Evolutionary conservation across 1,140 invertebrate species (phyloP).

Genomic region (Anoplolepis gracilipes): DNA sequence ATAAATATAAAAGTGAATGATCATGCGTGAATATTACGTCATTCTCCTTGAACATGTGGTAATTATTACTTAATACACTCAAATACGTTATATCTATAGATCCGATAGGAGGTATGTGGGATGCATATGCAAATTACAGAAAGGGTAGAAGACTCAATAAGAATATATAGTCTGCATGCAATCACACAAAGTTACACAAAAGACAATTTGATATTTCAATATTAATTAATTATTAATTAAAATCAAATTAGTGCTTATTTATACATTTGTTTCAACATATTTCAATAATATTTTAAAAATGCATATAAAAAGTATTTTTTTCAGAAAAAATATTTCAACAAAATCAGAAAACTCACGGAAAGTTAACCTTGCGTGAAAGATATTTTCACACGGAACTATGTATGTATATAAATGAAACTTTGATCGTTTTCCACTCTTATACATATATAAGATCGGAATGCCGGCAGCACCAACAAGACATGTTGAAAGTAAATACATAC

Average conservation of each 20-base stretch:
- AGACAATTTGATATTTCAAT: background rate
- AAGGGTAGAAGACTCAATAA: slow-evolving; percentile 15
- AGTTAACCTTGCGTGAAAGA: background rate
- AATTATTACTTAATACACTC: slow-evolving; percentile 30
- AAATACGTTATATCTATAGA: background rate
- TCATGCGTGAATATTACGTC: slow-evolving; percentile 2
- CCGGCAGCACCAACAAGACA: slow-evolving; percentile 23
- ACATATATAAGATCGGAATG: slow-evolving; percentile 25
- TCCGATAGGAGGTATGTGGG: no score
- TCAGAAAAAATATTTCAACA: background rate
- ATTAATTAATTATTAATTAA: background rate
- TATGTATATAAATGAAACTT: slow-evolving; percentile 28
- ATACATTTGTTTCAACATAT: no score
- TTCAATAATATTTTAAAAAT: background rate
- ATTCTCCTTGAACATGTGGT: background rate
- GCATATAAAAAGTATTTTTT: background rate
- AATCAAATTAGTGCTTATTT: background rate
- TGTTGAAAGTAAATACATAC: slow-evolving; percentile 72
- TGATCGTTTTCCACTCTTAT: slow-evolving; percentile 38
- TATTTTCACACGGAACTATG: slow-evolving; percentile 43
- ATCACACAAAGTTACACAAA: background rate
- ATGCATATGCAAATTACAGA: slow-evolving; percentile 29
- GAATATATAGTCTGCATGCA: background rate
- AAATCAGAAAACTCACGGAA: background rate
- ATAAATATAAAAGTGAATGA: slow-evolving; percentile 1